These are phyloP conservation scores for Euwallacea fornicatus DNA, from an alignment of 1,140 invertebrate species.

Conservation along the genomic window DNA sequence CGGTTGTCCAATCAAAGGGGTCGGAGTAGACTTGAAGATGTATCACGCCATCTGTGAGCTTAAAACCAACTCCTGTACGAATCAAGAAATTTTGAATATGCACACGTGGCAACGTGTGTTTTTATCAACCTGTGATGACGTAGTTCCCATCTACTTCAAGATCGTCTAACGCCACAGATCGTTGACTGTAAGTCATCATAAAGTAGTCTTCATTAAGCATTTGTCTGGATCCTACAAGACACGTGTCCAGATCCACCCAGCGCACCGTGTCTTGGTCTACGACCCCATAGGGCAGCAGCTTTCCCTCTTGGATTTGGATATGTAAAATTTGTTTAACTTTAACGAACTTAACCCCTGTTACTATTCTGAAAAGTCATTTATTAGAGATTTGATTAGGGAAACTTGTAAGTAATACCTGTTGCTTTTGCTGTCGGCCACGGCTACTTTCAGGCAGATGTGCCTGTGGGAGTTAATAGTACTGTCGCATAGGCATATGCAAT, in stretches of 20 bases:
- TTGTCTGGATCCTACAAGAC: slow-evolving; percentile 55
- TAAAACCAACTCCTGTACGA: slow-evolving; percentile 25
- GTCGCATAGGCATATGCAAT: not conserved
- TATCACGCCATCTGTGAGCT: not conserved
- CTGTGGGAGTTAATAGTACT: not conserved
- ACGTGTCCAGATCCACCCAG: slow-evolving; percentile 67
- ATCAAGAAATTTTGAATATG: not conserved
- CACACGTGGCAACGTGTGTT: not conserved
- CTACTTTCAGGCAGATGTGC: not conserved
- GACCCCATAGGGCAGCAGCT: slow-evolving; percentile 62
- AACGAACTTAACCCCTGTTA: slow-evolving; percentile 72
- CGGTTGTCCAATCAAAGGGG: slow-evolving; percentile 19
- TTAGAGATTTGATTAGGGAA: too few species aligned
- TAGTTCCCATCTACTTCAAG: slow-evolving; percentile 59
- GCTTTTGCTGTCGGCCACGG: not conserved
- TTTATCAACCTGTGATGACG: slow-evolving; percentile 62
- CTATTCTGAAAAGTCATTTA: slow-evolving; percentile 59
- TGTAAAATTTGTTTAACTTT: slow-evolving; percentile 74
- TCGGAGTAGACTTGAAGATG: slow-evolving; percentile 18
- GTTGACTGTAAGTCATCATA: slow-evolving; percentile 68
- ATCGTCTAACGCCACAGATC: slow-evolving; percentile 77
- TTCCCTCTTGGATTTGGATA: slow-evolving; percentile 75
- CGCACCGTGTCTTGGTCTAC: slow-evolving; percentile 61
- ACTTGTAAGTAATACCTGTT: not conserved
- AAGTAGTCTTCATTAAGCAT: slow-evolving; percentile 68